Base-by-base conservation (phyloP, 2,888 invertebrate species). In the Drosophila fulvimacula region DNA sequence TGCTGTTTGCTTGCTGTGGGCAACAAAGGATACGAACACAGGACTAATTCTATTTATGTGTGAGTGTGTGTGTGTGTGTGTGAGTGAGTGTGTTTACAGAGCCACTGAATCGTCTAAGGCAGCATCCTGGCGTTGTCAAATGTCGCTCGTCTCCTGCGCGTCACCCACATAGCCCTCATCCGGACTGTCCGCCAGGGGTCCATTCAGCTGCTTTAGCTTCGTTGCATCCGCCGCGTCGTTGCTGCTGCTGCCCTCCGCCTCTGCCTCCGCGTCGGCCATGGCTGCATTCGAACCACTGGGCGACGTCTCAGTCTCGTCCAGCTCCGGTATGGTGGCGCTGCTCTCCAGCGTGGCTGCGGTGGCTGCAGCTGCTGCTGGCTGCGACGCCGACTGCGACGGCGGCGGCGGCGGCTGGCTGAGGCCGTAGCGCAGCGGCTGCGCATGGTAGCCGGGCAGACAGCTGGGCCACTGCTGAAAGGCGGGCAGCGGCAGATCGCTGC, bases 91-190 rank as follows among this genome's bases (percentile, higher is more conserved):
- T 70, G 59, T 77, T 90, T 91, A 92, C 77, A 92, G 81, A 65
- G 92, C 92, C 71, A 92, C 92, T 63, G 92, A 92, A 76, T 92
- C 92, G 71, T 92, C 92, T 78, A 91, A 90, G 79, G 89, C 89
- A 72, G 77, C 87, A 78, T 78, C 77, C 88, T 69, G 78, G 57
- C 88, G 90, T 76, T 91, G 95, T 95, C 95, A 95, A 93, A 95
- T 95, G 90, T 95, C 95, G 87, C 95, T 94, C 69, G 95, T 94
- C 89, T 94, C 94, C 55, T 93, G 93, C 32, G 93, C 94, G 81
- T 97, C 97, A 41, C 97, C 97, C 60, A 96, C 97, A 92, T 97
- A 97, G 19, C 97, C 97, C 92, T 97, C 97, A 91, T 97, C 97
- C 39, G 97, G 96, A 92, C 96, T 97, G 89, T 97, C 97, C 19